Conservation (phyloP, 2,888 invertebrate species). For the Idaea aversata region DNA sequence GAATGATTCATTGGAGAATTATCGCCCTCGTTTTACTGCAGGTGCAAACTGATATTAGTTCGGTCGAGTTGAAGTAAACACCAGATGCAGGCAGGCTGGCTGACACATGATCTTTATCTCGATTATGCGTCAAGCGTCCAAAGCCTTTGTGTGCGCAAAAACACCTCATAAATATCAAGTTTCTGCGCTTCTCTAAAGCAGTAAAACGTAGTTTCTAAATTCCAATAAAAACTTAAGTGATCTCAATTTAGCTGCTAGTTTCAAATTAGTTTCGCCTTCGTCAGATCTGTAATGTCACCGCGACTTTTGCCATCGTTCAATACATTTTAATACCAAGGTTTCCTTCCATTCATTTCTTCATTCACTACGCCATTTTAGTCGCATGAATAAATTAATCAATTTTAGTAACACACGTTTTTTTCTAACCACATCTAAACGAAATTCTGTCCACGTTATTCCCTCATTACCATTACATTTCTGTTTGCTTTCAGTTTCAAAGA, state of each 20-base stretch:
- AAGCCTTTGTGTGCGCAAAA: slow-evolving; percentile 7
- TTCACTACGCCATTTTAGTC: slow-evolving; percentile 7
- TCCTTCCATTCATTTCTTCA: slow-evolving; percentile 35
- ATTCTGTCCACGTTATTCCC: not conserved
- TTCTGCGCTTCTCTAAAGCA: not conserved
- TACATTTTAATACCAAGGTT: slow-evolving; percentile 45
- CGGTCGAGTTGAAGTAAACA: slow-evolving; percentile 22
- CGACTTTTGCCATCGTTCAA: slow-evolving; percentile 28
- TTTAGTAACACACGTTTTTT: not conserved
- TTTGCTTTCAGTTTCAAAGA: not conserved
- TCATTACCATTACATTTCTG: not conserved
- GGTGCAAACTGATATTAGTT: slow-evolving; percentile 19
- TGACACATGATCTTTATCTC: slow-evolving; percentile 31
- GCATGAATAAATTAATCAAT: not conserved
- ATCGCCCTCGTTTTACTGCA: slow-evolving; percentile 1
- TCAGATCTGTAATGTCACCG: slow-evolving; percentile 43
- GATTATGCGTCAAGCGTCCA: slow-evolving; percentile 11
- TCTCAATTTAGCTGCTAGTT: slow-evolving; percentile 24
- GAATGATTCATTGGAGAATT: not conserved
- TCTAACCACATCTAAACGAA: not conserved
- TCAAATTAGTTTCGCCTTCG: slow-evolving; percentile 37
- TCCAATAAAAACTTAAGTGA: not conserved
- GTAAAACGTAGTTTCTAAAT: slow-evolving; percentile 10
- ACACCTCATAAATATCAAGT: not conserved
- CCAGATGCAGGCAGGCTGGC: slow-evolving; percentile 26